Evolutionary conservation across 2,113 vertebrate genomes (phyloP), one percentile per base, ranked within the genome.

Genomic region (Chionomys nivalis): DNA sequence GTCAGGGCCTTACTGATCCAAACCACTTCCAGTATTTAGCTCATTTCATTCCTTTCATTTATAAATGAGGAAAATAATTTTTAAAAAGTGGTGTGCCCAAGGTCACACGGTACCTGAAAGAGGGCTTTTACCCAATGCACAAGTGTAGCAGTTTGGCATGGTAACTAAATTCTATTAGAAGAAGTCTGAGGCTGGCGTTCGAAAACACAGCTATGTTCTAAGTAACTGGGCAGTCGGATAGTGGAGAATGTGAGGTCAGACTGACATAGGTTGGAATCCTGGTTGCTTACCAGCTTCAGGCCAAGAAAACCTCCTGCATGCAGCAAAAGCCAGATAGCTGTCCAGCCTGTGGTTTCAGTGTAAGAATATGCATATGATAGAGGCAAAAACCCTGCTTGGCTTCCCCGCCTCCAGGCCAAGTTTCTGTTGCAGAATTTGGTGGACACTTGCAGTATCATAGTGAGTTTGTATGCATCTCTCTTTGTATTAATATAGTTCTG

Each of bases 31-130:
- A 42, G 24, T 26, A 68, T 72, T 87, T 75, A 11, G 19, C 16
- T 79, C 44, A 44, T 58, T 55, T 76, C 36, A n/a, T 88, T 65
- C 47, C 66, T 87, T 89, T 81, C 87, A 55, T 93, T 82, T 95
- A 81, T 86, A 94, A 89, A 42, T 77, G 19, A 94, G 36, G 39
- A 90, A 94, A 91, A 31, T 52, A 12, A 24, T 52, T 24, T 24
- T 75, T 75, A 76, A 73, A 86, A 47, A 79, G 26, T 65, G 49
- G 10, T 49, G 44, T 58, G 16, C 21, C 36, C n/a, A 85, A 49
- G 83, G 9, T 78, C 66, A 55, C 76, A 36, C 28, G 21, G 68
- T 75, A 90, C 83, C 21, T 26, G 21, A 66, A 91, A 73, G 42
- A 91, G 63, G 28, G 79, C 77, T 85, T 95, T 83, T 87, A 58